These are phyloP conservation scores for Melangyna quadrimaculata DNA, from an alignment of 2,888 invertebrate species.

Conservation along the genomic window DNA sequence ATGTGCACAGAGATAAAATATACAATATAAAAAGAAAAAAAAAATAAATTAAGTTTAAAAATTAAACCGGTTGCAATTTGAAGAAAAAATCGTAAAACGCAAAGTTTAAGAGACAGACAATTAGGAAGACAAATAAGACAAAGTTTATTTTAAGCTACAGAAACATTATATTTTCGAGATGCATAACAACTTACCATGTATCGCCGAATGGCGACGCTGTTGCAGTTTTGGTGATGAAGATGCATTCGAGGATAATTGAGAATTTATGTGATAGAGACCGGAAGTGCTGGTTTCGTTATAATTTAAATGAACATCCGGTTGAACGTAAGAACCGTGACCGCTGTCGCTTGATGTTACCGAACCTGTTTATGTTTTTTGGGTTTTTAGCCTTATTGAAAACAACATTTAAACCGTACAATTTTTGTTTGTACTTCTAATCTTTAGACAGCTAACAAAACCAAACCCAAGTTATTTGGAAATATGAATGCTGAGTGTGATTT, in stretches of 20 bases:
- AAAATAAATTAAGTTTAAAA: neutral
- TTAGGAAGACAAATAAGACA: neutral
- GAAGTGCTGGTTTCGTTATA: conserved; percentile 73
- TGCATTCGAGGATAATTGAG: conserved; percentile 74
- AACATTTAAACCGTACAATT: neutral
- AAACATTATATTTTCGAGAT: neutral
- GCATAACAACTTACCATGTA: conserved; percentile 81
- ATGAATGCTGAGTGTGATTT: neutral
- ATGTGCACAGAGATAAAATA: conserved; percentile 72
- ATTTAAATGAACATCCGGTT: conserved; percentile 79
- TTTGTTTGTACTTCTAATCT: neutral
- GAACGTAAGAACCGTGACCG: conserved; percentile 90
- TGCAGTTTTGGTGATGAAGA: conserved; percentile 81
- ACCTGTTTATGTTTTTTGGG: conserved; percentile 81
- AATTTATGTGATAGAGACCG: conserved; percentile 74
- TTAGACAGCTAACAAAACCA: neutral
- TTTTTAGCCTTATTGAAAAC: conserved; percentile 35
- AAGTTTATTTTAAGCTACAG: neutral
- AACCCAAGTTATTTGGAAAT: neutral
- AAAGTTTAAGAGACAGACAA: neutral
- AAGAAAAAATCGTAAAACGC: conserved; percentile 11
- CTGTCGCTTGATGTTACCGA: conserved; percentile 96
- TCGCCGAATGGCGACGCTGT: conserved; percentile 82
- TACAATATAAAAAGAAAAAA: conserved; percentile 39
- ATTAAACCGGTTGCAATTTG: conserved; percentile 17